Base-by-base conservation (phyloP, 1,140 invertebrate species). In the Lethrus apterus region DNA sequence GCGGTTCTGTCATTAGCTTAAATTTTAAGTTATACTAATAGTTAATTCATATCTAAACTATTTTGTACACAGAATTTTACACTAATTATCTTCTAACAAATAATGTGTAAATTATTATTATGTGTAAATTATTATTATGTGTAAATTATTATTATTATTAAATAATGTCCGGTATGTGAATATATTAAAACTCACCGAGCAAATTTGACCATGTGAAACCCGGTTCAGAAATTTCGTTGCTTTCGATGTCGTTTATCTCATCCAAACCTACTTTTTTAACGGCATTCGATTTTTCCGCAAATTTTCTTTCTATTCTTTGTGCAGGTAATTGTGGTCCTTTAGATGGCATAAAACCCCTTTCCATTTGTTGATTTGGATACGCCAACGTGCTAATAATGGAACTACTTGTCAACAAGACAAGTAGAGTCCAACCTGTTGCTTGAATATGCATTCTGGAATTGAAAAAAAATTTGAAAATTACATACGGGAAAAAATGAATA, bases 171-270 rank as follows among this genome's bases (percentile, higher is more conserved):
- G n/a, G n/a, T n/a, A n/a, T n/a, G n/a, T n/a, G n/a, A n/a, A n/a
- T n/a, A n/a, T n/a, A n/a, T n/a, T n/a, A n/a, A n/a, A 17, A 57
- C 52, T 67, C 69, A 72, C 83, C 80, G 50, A 93, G 65, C 77
- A 90, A 81, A 64, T 84, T 89, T 10, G 83, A 81, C 86, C 86
- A 89, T 4, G 86, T 88, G 63, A 90, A 90, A 35, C 83, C 83
- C 21, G 66, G 70, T 43, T 74, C 72, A 46, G 78, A 76, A 57
- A 90, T 83, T 48, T 83, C 80, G 66, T 90, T 89, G 29, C 78
- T 85, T 57, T 83, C 78, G 47, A 87, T 77, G 53, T 90, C 86
- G 50, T 89, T 84, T 40, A 88, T 67, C 59, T 88, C 83, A 60
- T 88, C 85, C 2, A 86, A 59, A 0, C 81, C 80, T 1, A 89